phyloP scores from a whole-genome alignment of 2,888 invertebrate genomes.

The Allacma fusca region DNA sequence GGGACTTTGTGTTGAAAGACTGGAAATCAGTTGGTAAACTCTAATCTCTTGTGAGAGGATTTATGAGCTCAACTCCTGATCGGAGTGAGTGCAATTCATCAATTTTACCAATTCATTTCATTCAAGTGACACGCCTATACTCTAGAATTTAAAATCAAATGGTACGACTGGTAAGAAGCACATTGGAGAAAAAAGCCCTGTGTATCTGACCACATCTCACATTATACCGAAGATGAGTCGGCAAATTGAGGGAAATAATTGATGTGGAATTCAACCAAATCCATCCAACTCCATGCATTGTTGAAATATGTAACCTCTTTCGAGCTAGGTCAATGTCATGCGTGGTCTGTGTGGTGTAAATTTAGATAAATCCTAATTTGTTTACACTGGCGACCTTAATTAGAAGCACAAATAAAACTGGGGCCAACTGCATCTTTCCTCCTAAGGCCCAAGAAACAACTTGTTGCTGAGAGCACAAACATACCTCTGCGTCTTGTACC shows the following conservation, averaged over 20 bases:
- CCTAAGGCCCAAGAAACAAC: too few species aligned
- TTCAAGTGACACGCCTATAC: conserved; percentile 36
- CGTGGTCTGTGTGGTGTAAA: background rate
- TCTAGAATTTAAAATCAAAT: conserved; percentile 31
- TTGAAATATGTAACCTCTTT: background rate
- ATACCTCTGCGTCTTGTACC: too few species aligned
- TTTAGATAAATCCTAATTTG: background rate
- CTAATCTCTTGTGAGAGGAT: conserved; percentile 37
- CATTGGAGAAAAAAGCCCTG: background rate
- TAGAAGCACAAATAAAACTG: background rate
- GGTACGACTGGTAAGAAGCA: conserved; percentile 37
- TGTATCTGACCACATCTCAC: background rate
- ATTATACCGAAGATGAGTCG: conserved; percentile 25
- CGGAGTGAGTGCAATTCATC: conserved; percentile 39
- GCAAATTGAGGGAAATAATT: conserved; percentile 7
- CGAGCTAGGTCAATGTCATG: conserved; percentile 16
- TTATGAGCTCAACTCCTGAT: conserved; percentile 34
- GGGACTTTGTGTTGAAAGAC: background rate
- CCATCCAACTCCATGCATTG: background rate
- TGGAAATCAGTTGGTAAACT: conserved; percentile 21
- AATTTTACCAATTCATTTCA: conserved; percentile 40
- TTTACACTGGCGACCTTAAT: background rate
- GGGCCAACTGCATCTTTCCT: too few species aligned
- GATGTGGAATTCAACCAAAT: background rate
- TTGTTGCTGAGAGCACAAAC: too few species aligned